Evolutionary conservation across 2,888 invertebrate genomes (phyloP), one percentile per base, ranked within the genome.

Genomic region (Cosmopolites sordidus): DNA sequence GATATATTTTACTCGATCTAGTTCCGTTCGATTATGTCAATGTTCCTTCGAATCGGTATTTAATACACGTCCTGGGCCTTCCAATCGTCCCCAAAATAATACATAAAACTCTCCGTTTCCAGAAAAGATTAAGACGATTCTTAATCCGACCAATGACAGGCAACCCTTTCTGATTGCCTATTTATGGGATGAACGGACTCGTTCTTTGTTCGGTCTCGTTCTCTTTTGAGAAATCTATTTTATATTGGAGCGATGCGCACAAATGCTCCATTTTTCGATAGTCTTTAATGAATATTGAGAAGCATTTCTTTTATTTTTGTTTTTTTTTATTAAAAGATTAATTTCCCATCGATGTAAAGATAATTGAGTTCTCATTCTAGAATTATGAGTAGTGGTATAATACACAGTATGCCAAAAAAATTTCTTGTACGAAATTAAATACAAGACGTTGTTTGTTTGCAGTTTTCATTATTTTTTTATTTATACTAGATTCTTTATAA

Each of bases 71-170:
- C 22, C 8, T 8, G 22, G 3, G 4, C 22, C 22, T 22, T 3
- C 22, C 22, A 8, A 5, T n/a, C n/a, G n/a, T n/a, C 22, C 22
- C n/a, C 5, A 33, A 33, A 33, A 33, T 33, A 33, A 33, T 6
- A 33, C 33, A 33, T 33, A 33, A 33, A 33, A 33, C n/a, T 33
- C 12, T 11, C n/a, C 33, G 22, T 22, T 22, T 33, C n/a, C n/a
- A 12, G 33, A 33, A 33, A 33, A 33, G 33, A 33, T 33, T 12
- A 11, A 33, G 33, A 12, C 33, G 44, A 50, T 46, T 50, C 37
- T 46, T 44, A 50, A 50, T 54, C 50, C 46, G 46, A 30, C 49
- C 45, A 18, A 50, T 50, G 50, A 55, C 54, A 55, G 50, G 47
- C 47, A 55, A 51, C 54, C 54, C 51, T 51, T 55, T 33, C 47